Evolutionary conservation across 92 coral and sea anemone species (phyloP).

Genomic region (Montipora capitata): DNA sequence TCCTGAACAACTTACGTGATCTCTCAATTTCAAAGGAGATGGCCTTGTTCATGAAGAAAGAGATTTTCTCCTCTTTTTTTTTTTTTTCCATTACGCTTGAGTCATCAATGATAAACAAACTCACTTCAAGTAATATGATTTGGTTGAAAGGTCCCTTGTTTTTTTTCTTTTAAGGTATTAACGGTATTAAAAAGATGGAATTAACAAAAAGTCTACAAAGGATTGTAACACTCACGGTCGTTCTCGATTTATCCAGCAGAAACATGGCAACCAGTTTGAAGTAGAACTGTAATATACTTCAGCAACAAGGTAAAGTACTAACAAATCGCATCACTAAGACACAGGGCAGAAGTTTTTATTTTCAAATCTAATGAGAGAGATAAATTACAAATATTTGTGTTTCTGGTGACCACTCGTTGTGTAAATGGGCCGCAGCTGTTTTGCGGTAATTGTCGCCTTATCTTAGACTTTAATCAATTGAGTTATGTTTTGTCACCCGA

Average conservation of each 20-base stretch:
- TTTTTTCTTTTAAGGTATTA: too few species aligned
- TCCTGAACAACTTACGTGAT: too few species aligned
- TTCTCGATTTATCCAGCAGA: slow-evolving; percentile 70
- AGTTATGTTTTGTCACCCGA: background rate
- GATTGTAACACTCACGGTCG: slow-evolving; percentile 56
- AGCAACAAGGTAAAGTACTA: background rate
- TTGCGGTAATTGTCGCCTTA: slow-evolving; percentile 24
- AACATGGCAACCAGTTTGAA: slow-evolving; percentile 50
- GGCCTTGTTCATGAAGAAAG: too few species aligned
- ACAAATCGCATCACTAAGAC: background rate
- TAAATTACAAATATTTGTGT: slow-evolving; percentile 19
- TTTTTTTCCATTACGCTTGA: too few species aligned
- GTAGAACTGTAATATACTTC: background rate
- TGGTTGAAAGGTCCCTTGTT: too few species aligned
- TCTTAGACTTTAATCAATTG: slow-evolving; percentile 8
- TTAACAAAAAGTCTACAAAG: too few species aligned
- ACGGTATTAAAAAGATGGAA: too few species aligned
- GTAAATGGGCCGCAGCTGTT: background rate
- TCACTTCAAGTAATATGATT: too few species aligned
- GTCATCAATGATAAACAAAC: too few species aligned
- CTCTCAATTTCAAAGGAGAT: too few species aligned
- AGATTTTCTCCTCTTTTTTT: too few species aligned
- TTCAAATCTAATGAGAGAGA: background rate
- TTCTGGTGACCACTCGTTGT: slow-evolving; percentile 7
- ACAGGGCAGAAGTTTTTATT: background rate